These are phyloP conservation scores for Morinoia aosen DNA, from an alignment of 2,888 invertebrate species.

Conservation along the genomic window DNA sequence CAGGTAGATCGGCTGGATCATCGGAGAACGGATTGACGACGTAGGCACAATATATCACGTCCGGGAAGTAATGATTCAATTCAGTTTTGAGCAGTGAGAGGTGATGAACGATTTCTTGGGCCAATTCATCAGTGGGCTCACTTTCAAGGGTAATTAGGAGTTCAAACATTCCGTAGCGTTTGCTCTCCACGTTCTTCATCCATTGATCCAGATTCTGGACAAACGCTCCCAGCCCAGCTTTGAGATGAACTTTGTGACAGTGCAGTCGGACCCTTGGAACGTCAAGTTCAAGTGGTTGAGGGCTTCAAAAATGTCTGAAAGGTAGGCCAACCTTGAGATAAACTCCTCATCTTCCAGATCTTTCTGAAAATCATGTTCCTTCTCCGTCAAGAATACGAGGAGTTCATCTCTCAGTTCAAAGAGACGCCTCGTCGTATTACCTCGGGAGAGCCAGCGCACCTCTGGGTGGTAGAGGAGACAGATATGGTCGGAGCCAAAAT, in stretches of 20 bases:
- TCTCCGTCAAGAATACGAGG: slow-evolving; percentile 53
- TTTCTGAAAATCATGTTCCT: slow-evolving; percentile 50
- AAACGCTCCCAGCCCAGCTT: slow-evolving; percentile 56
- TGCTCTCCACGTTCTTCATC: slow-evolving; percentile 37
- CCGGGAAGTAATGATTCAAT: slow-evolving; percentile 53
- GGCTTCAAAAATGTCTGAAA: slow-evolving; percentile 52
- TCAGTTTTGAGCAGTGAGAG: slow-evolving; percentile 49
- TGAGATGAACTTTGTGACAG: slow-evolving; percentile 43
- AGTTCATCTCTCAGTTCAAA: slow-evolving; percentile 55
- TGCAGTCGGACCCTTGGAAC: background rate
- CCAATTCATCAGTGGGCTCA: slow-evolving; percentile 55
- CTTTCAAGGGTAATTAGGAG: slow-evolving; percentile 53
- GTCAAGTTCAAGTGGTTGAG: slow-evolving; percentile 54
- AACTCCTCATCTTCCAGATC: slow-evolving; percentile 45
- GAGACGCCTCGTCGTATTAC: slow-evolving; percentile 54
- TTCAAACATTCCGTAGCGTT: slow-evolving; percentile 46
- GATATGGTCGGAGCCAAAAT: slow-evolving; percentile 45
- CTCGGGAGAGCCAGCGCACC: slow-evolving; percentile 51
- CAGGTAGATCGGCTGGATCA: slow-evolving; percentile 52
- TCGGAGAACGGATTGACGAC: slow-evolving; percentile 25
- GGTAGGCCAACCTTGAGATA: slow-evolving; percentile 56
- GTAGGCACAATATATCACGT: slow-evolving; percentile 56
- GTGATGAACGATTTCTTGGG: background rate
- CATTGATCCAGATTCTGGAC: slow-evolving; percentile 52
- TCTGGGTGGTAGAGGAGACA: slow-evolving; percentile 40